Percentiles rank a stretch among this genome's conserved stretches.
Conservation (phyloP, 1,140 invertebrate genomes). For the Tribolium castaneum region DNA sequence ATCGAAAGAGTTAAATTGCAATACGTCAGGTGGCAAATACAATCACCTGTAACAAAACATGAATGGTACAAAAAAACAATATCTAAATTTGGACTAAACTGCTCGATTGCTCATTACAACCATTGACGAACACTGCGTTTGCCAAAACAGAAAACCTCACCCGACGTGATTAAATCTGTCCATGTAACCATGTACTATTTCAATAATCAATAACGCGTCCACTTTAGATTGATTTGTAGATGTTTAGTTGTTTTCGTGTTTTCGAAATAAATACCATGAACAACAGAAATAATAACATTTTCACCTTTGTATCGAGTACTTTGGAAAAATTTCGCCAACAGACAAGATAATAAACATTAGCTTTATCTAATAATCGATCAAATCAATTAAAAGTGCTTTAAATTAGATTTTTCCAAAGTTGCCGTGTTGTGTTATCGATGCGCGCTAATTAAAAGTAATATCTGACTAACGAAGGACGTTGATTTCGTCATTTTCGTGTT, state of each 20-base stretch:
- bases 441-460: conserved; percentile 2
- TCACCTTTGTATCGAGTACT: conserved; percentile 1
- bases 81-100: conserved; percentile 2
- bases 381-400: background rate
- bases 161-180: conserved; percentile 4
- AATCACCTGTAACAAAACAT: background rate
- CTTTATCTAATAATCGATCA: conserved; percentile 17
- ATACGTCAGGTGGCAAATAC: conserved; percentile 1
- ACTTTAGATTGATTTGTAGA: conserved; percentile 18
- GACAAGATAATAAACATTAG: conserved; percentile 20
- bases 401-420: conserved; percentile 5
- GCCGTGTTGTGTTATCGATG: background rate
- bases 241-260: conserved; percentile 8
- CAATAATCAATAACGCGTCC: conserved; percentile 25
- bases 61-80: background rate
- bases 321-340: conserved; percentile 5
- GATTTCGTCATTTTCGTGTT: background rate
- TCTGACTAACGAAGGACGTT: conserved; percentile 1
- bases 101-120: too few species aligned
- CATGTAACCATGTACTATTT: background rate
- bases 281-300: conserved; percentile 1
- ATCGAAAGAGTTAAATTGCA: background rate
- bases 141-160: conserved; percentile 21
- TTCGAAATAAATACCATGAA: conserved; percentile 5
- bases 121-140: background rate